phyloP scores from a whole-genome alignment of 2,797 vertebrate species.

The Scomberomorus guttatus region DNA sequence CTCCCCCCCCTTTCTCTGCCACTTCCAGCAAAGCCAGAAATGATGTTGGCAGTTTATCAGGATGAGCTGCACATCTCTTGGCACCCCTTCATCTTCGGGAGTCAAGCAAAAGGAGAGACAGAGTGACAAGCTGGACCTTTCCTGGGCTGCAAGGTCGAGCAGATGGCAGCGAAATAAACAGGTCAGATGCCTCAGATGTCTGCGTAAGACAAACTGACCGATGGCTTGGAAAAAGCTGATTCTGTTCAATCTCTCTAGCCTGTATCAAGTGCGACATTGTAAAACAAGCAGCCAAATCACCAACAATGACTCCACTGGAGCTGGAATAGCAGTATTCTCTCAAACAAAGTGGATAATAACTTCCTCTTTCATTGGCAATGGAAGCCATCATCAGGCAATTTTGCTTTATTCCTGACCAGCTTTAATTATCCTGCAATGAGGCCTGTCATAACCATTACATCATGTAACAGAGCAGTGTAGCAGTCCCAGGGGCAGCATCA shows the following conservation, averaged over 20 bases:
- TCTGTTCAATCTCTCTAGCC: constrained; percentile 36
- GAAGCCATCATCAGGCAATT: constrained; percentile 61
- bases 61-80: constrained; percentile 50
- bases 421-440: constrained; percentile 77
- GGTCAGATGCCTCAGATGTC: constrained; percentile 41
- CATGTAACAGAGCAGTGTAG: constrained; percentile 65
- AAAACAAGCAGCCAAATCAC: constrained; percentile 47
- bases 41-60: constrained; percentile 43
- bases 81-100: constrained; percentile 35
- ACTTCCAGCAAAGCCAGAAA: constrained; percentile 30
- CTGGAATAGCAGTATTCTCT: constrained; percentile 41
- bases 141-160: constrained; percentile 55
- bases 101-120: constrained; percentile 29
- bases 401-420: constrained; percentile 66
- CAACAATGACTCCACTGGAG: constrained; percentile 41
- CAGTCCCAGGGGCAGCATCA: constrained; percentile 68
- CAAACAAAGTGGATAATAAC: constrained; percentile 63
- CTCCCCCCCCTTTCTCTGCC: constrained; percentile 18
- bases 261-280: constrained; percentile 34
- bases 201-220: constrained; percentile 40
- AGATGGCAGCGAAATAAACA: constrained; percentile 71
- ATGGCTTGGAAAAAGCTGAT: constrained; percentile 29
- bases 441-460: constrained; percentile 79
- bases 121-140: constrained; percentile 30
- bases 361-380: constrained; percentile 49